Percentiles rank a stretch among this genome's conserved stretches.
Conservation (phyloP, 1,140 invertebrate species). For the Drosophila mauritiana region DNA sequence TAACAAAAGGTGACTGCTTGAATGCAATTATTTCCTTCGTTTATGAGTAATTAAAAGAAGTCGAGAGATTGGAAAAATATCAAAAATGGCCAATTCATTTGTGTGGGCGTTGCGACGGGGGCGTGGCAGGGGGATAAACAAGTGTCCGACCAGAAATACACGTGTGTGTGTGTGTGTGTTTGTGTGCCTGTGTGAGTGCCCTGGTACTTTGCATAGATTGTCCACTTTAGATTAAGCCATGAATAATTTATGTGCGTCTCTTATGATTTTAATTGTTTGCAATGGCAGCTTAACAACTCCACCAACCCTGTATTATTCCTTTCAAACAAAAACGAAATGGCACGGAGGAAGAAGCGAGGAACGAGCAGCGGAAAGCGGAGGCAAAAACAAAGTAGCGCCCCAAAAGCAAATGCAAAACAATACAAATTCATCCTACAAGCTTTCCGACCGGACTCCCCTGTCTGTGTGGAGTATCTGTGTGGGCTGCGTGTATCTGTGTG, state of each 20-base stretch:
- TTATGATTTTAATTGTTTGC: constrained; percentile 85
- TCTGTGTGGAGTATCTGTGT: constrained; percentile 40
- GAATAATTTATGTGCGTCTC: constrained; percentile 84
- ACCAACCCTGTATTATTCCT: constrained; percentile 38
- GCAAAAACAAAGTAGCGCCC: constrained; percentile 79
- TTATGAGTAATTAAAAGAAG: constrained; percentile 51
- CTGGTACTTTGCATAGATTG: constrained; percentile 81
- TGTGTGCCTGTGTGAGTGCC: constrained; percentile 33
- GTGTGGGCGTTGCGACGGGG: neutral
- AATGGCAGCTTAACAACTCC: constrained; percentile 82
- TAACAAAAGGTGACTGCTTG: constrained; percentile 24
- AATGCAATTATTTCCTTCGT: constrained; percentile 47
- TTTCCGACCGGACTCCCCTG: constrained; percentile 27
- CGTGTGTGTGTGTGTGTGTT: constrained; percentile 16
- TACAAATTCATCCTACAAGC: constrained; percentile 78
- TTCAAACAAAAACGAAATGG: constrained; percentile 33
- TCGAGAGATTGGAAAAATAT: constrained; percentile 47
- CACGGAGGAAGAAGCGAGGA: neutral
- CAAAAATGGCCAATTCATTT: constrained; percentile 41
- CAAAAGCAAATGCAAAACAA: constrained; percentile 83
- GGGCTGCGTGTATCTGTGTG: constrained; percentile 18
- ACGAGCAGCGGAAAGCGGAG: constrained; percentile 37
- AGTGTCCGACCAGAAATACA: constrained; percentile 23
- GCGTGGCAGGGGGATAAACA: neutral
- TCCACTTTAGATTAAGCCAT: constrained; percentile 84